Evolutionary conservation across 1,140 invertebrate genomes (phyloP), one percentile per base, ranked within the genome.

Genomic region (Sycophaga agraensis): DNA sequence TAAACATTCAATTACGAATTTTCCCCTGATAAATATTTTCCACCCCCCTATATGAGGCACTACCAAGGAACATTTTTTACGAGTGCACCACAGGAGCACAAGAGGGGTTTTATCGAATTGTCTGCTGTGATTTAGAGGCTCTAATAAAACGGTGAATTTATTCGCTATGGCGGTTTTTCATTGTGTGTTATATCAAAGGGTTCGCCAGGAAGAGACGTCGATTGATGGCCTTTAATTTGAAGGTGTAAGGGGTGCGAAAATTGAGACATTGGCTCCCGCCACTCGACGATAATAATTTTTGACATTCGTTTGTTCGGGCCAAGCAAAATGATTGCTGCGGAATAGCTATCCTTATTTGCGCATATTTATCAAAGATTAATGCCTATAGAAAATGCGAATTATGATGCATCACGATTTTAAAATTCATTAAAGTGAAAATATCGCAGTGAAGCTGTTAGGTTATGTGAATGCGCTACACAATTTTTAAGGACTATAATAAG

Each of bases 161-260:
- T 63, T 45, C 46, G 35, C 12, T 26, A 28, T 4, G 35, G 5
- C n/a, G 26, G 21, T 46, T 34, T 40, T 60, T 35, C 45, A 31
- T 9, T 35, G 21, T 4, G 31, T 14, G 24, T 42, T 50, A 19
- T 39, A 19, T 26, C 34, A 19, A 42, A 26, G 24, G 39, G 19
- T 31, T 11, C 39, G 35, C 14, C 17, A 22, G 40, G 28, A 22
- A 34, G 37, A 59, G 24, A 37, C 43, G 40, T 8, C 51, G 54
- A 63, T 63, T 58, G 61, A 57, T 63, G 61, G 54, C 26, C 54
- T 63, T 63, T 63, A 63, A 63, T 63, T 63, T 50, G 31, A 39
- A 63, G 39, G 39, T 17, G 49, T 39, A 49, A 45, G 19, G 22
- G 45, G 34, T 37, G 42, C n/a, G n/a, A n/a, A 37, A 55, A 61